A percentile compares a stretch with the other conserved stretches of the same genome.
Evolutionary conservation across 2,797 vertebrate species (phyloP).

Genomic region (Sardinella longiceps): DNA sequence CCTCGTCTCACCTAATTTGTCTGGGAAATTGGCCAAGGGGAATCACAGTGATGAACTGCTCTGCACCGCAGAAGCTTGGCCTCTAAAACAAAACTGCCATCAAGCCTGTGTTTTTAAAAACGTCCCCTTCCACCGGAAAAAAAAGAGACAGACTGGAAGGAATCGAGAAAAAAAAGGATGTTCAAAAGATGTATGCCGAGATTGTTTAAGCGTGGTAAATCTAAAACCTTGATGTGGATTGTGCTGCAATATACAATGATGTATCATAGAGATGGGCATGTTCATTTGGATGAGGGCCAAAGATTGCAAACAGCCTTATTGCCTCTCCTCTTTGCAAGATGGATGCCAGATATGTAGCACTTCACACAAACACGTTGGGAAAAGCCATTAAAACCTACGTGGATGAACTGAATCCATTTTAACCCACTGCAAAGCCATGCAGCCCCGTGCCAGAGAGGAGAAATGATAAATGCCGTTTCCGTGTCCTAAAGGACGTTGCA

Average conservation of each 20-base stretch:
- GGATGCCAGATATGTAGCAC: background rate
- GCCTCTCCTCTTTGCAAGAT: background rate
- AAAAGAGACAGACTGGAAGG: background rate
- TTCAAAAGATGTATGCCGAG: background rate
- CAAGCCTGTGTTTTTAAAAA: slow-evolving; percentile 39
- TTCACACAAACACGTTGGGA: background rate
- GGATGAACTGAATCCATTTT: background rate
- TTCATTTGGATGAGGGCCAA: background rate
- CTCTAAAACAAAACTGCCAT: slow-evolving; percentile 48
- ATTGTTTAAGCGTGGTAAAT: background rate
- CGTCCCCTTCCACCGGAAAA: background rate
- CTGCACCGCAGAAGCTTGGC: slow-evolving; percentile 38
- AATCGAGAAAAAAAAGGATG: background rate
- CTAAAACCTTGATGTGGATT: background rate
- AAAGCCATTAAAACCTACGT: background rate
- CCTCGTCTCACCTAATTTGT: slow-evolving; percentile 45
- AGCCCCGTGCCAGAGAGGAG: background rate
- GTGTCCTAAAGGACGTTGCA: background rate
- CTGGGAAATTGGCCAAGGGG: slow-evolving; percentile 55
- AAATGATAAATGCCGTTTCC: background rate
- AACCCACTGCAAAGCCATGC: background rate
- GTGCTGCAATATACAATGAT: background rate
- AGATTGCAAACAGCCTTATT: background rate
- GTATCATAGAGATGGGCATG: too few relatives aligned
- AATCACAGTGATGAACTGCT: slow-evolving; percentile 48